Evolutionary conservation across 2,888 invertebrate genomes (phyloP), one percentile per base, ranked within the genome.

Genomic region (Lithophane leautieri): DNA sequence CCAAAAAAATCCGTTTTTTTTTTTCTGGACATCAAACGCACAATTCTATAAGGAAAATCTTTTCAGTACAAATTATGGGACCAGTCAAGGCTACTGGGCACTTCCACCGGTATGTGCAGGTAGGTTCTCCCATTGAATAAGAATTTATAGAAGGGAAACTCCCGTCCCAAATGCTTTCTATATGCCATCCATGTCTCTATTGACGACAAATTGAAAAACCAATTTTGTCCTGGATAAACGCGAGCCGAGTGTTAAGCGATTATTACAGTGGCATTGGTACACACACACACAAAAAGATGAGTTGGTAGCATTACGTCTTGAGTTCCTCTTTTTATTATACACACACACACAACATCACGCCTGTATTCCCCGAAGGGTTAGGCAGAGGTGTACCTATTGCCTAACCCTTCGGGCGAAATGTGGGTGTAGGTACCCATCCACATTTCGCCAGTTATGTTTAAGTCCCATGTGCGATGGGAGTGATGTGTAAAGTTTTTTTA

Each of bases 11-110:
- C 1, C 4, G 14, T 47, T 14, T 12, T 47, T n/a, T 14, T 44
- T n/a, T 14, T 44, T 34, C 22, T 12, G 14, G 4, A 56, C 16
- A 25, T 44, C 56, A 34, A 56, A 70, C 19, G 19, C 9, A 14
- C n/a, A 28, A 34, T 25, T 42, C 14, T 22, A 47, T 19, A 66
- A 70, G 44, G 72, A 70, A 72, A 60, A 16, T 61, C 22, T 65
- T 76, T 60, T 50, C 42, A 50, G 28, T n/a, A 40, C 60, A 56
- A 56, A 52, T 52, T 40, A 63, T 42, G 42, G 50, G 19, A 56
- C 16, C 69, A 22, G 34, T 50, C 16, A 63, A 34, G 44, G 44
- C 34, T 52, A 25, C 44, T 52, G 28, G 54, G 61, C 76, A 65
- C 44, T 42, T 56, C 34, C 14, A 42, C 12, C 22, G 61, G 50